phyloP scores from a whole-genome alignment of 2,113 vertebrate species.

The Bothrops jararaca region DNA sequence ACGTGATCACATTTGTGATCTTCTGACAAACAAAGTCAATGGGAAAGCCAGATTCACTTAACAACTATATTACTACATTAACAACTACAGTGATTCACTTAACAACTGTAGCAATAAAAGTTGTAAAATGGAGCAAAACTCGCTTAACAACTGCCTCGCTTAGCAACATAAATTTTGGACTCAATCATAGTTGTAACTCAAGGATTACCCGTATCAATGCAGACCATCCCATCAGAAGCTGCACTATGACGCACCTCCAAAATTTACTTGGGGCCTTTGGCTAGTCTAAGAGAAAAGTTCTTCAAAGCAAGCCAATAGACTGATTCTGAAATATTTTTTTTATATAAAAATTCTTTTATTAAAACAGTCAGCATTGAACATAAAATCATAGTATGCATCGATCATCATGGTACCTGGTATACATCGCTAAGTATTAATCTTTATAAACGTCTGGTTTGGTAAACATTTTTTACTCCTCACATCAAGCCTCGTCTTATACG shows the following conservation, averaged over 20 bases:
- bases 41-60: neutral
- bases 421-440: too few species aligned
- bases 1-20: neutral
- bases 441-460: too few species aligned
- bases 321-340: neutral
- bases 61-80: neutral
- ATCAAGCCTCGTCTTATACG: too few species aligned
- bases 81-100: neutral
- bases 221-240: neutral
- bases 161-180: neutral
- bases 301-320: neutral
- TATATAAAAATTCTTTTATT: too few species aligned
- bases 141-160: neutral
- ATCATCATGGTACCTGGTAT: too few species aligned
- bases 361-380: too few species aligned
- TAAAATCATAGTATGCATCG: too few species aligned
- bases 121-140: neutral
- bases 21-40: neutral
- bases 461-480: too few species aligned
- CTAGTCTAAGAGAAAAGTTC: neutral
- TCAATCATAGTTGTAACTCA: neutral
- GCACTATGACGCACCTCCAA: neutral
- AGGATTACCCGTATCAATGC: too few species aligned
- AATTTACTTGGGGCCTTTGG: neutral
- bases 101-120: neutral